phyloP scores from a whole-genome alignment of 2,113 vertebrate species.

The Oryzias woworae region DNA sequence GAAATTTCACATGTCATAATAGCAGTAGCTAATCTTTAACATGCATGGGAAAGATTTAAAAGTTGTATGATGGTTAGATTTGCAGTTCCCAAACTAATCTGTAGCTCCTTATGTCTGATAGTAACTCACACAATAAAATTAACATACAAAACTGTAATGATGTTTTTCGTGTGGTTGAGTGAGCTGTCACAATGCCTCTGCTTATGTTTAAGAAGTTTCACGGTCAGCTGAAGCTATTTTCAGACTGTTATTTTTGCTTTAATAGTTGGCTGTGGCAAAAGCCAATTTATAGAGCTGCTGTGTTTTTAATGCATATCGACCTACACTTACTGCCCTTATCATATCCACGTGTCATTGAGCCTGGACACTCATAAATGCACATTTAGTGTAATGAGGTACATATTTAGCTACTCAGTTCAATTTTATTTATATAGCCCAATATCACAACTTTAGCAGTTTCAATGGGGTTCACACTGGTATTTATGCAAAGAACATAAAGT shows the following conservation, averaged over 20 bases:
- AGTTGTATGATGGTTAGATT: constrained; percentile 10
- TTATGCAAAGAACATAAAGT: no score
- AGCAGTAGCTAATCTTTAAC: constrained; percentile 4
- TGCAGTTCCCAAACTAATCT: constrained; percentile 30
- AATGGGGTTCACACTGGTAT: no score
- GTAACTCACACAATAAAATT: constrained; percentile 27
- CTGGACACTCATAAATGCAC: background rate
- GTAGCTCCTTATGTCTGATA: constrained; percentile 37
- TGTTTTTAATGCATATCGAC: constrained; percentile 52
- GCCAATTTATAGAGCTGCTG: constrained; percentile 42
- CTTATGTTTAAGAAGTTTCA: constrained; percentile 27
- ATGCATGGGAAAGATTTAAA: background rate
- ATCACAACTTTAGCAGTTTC: no score
- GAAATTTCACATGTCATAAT: background rate
- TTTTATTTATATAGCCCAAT: no score
- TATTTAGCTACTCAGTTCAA: no score
- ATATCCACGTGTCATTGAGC: constrained; percentile 39
- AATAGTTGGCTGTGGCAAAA: constrained; percentile 14
- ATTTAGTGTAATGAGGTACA: no score
- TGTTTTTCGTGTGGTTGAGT: constrained; percentile 32
- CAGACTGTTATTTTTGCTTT: constrained; percentile 19
- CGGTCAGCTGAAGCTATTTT: constrained; percentile 35
- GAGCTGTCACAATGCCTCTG: constrained; percentile 7
- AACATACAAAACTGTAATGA: constrained; percentile 48
- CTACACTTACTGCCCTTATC: constrained; percentile 32